phyloP scores from a whole-genome alignment of 1,140 invertebrate genomes.

The Hyles euphorbiae region DNA sequence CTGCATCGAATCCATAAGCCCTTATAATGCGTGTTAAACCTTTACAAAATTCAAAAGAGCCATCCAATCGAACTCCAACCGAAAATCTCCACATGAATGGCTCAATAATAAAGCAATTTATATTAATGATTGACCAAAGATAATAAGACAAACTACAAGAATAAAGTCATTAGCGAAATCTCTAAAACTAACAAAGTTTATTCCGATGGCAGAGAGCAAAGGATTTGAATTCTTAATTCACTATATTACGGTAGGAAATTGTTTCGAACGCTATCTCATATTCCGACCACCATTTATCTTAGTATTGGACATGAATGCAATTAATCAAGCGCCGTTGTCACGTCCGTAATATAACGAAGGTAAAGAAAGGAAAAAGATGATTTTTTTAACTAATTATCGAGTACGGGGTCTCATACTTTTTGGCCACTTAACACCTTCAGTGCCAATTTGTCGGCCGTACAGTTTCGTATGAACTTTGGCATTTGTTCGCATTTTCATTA shows the following conservation, averaged over 20 bases:
- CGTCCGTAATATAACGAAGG: constrained; percentile 48
- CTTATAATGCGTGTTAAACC: no score
- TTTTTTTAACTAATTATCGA: constrained; percentile 69
- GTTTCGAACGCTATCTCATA: not conserved
- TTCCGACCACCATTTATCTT: constrained; percentile 55
- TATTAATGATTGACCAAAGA: constrained; percentile 23
- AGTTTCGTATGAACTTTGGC: constrained; percentile 24
- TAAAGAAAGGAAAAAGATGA: constrained; percentile 62
- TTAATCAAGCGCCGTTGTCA: constrained; percentile 70
- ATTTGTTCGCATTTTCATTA: constrained; percentile 9
- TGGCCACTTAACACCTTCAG: constrained; percentile 58
- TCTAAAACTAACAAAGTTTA: constrained; percentile 37
- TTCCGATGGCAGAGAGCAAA: constrained; percentile 8
- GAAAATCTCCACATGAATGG: constrained; percentile 2
- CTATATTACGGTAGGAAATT: constrained; percentile 1
- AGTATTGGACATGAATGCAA: constrained; percentile 55
- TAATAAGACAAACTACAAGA: constrained; percentile 26
- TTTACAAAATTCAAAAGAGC: no score
- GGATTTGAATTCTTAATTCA: constrained; percentile 18
- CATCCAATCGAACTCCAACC: no score
- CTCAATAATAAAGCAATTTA: constrained; percentile 25
- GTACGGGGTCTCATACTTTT: constrained; percentile 39
- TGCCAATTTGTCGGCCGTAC: constrained; percentile 40
- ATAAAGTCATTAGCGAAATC: constrained; percentile 34
- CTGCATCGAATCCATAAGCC: no score